A percentile compares a stretch with the other conserved stretches of the same genome.
These are phyloP conservation scores for Leptopilina boulardi DNA, from an alignment of 1,140 invertebrate species.

Conservation along the genomic window DNA sequence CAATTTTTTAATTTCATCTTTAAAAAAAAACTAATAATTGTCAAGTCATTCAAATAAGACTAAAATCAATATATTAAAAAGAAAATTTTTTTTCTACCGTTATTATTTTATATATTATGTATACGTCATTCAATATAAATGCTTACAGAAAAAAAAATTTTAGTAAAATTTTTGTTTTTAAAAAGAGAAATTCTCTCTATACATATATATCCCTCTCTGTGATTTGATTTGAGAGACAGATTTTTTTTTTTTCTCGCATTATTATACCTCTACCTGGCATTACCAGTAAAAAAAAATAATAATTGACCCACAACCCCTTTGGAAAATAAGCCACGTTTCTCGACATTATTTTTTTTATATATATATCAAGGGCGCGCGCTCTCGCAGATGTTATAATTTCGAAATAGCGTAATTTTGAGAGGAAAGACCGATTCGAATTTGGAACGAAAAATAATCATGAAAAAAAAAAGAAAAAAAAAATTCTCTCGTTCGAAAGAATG, in stretches of 20 bases:
- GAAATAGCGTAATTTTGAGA: conserved; percentile 71
- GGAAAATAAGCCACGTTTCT: conserved; percentile 22
- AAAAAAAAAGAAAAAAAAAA: conserved; percentile 49
- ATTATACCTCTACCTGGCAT: conserved; percentile 55
- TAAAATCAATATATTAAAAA: too few species aligned
- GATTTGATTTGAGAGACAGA: conserved; percentile 46
- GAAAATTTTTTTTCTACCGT: too few species aligned
- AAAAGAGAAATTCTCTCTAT: too few species aligned
- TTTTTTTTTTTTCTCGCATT: conserved; percentile 61
- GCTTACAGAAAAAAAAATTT: too few species aligned
- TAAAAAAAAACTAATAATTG: too few species aligned
- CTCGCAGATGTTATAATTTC: conserved; percentile 74
- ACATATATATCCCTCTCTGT: conserved; percentile 5
- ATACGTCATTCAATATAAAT: too few species aligned
- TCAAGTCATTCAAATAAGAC: too few species aligned
- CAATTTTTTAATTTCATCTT: too few species aligned
- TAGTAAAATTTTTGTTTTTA: too few species aligned
- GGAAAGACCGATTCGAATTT: conserved; percentile 64
- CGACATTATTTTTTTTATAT: not conserved
- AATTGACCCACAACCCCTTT: conserved; percentile 51
- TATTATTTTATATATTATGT: too few species aligned
- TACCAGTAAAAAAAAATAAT: conserved; percentile 56
- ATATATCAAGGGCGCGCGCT: conserved; percentile 6
- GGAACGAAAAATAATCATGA: conserved; percentile 61
- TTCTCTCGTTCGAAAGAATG: conserved; percentile 44